Evolutionary conservation across 2,888 invertebrate species (phyloP), one percentile per base, ranked within the genome.

Genomic region (Cistogaster globosa): DNA sequence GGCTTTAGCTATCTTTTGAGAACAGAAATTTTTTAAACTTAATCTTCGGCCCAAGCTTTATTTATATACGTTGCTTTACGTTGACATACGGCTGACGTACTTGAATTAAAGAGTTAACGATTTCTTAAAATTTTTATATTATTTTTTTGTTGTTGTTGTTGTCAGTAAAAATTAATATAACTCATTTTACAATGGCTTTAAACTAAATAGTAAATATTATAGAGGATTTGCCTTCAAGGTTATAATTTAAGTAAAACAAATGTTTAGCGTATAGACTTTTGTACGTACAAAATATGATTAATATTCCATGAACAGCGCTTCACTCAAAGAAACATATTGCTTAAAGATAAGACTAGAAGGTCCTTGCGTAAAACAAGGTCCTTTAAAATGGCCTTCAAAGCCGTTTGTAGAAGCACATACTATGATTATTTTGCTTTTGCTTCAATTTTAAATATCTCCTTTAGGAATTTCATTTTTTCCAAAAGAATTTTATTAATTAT

Each of bases 351-450:
- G 62, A 80, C 71, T 42, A 69, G 36, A 53, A 74, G 77, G 81
- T 78, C 74, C 78, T 84, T 78, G 18, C 18, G 60, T 8, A 55
- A 45, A 18, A 48, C 26, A 63, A 77, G 84, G 81, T 82, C 85
- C 85, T 85, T 82, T 14, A 20, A 26, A 26, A 74, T 65, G 78
- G 65, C 82, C 82, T 85, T 76, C 51, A 71, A 55, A 71, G n/a
- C 65, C 62, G 8, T 69, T 78, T 62, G 7, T 18, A 14, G 16
- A 8, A 57, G 57, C 14, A 60, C 7, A 60, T 60, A 16, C 36
- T 22, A 38, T 58, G 58, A 0, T 58, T 57, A 0, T 32, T 32
- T 32, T 32, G 4, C 2, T 69, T 75, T 63, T n/a, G n/a, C n/a
- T 14, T 57, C 6, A 32, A 32, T 68, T 20, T 60, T 12, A 11